Conservation (phyloP, 2,113 vertebrate genomes). For the Nesogale talazaci region DNA sequence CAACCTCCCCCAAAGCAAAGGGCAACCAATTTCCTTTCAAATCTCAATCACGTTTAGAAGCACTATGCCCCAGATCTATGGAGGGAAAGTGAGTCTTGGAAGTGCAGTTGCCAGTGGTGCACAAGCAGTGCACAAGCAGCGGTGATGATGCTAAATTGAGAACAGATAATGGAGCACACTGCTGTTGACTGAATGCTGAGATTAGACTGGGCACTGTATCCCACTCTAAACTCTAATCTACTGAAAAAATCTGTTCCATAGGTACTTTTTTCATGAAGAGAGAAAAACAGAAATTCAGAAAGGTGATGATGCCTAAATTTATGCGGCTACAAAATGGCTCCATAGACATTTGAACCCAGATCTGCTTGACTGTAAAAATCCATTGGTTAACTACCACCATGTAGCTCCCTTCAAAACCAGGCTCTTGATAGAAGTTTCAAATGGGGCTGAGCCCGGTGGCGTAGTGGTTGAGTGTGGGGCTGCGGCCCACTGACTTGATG, state of each 20-base stretch:
- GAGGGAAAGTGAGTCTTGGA: background rate
- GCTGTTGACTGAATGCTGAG: background rate
- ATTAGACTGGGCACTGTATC: background rate
- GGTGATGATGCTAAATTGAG: background rate
- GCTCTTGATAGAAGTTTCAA: background rate
- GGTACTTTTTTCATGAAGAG: background rate
- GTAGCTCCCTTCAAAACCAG: background rate
- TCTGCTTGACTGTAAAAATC: background rate
- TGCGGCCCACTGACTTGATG: no score
- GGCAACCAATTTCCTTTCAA: background rate
- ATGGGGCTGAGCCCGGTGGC: no score
- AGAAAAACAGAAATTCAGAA: background rate
- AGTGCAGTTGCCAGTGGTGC: background rate
- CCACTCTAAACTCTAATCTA: background rate
- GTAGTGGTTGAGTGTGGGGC: no score
- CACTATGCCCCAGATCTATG: background rate
- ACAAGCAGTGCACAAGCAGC: background rate
- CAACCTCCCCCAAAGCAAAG: background rate
- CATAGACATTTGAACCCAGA: background rate
- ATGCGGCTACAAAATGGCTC: background rate
- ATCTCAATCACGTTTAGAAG: background rate
- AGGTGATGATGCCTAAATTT: background rate
- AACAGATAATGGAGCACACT: background rate
- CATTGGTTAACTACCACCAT: background rate
- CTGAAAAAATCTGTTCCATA: background rate